Evolutionary conservation across 2,888 invertebrate species (phyloP).

Genomic region (Drosophila subquinaria): DNA sequence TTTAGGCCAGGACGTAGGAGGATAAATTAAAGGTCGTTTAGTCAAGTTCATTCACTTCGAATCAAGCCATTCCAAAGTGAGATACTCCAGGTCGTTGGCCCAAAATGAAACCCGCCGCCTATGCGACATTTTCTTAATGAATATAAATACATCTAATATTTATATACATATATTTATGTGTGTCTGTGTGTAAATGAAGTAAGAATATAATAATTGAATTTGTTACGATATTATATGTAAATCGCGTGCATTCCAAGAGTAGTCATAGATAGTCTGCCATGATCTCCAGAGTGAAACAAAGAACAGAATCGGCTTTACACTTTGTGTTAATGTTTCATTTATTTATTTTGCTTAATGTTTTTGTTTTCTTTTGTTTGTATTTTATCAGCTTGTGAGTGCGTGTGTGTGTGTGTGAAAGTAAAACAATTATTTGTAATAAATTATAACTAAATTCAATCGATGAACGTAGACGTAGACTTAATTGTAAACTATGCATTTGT

Average conservation of each 20-base stretch:
- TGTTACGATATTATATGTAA: conserved; percentile 14
- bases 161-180: conserved; percentile 5
- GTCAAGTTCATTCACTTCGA: conserved; percentile 26
- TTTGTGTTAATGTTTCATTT: conserved; percentile 73
- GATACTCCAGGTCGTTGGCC: conserved; percentile 29
- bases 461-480: conserved; percentile 58
- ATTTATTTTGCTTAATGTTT: conserved; percentile 69
- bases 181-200: conserved; percentile 9
- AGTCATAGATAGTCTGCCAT: conserved; percentile 41
- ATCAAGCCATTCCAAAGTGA: conserved; percentile 50
- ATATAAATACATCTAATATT: conserved; percentile 10
- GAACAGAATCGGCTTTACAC: conserved; percentile 9
- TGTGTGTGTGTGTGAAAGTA: conserved; percentile 43
- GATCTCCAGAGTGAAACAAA: conserved; percentile 22
- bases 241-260: conserved; percentile 14
- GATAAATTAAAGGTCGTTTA: conserved; percentile 5
- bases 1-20: conserved; percentile 4
- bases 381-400: conserved; percentile 27
- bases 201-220: conserved; percentile 5
- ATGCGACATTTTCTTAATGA: conserved; percentile 57
- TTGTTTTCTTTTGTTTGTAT: conserved; percentile 37
- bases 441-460: conserved; percentile 70
- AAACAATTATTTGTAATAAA: conserved; percentile 64
- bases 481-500: conserved; percentile 73
- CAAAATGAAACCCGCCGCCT: conserved; percentile 62